Evolutionary conservation across 1,140 invertebrate species (phyloP), one percentile per base, ranked within the genome.

Genomic region (Drosophila watanabei): DNA sequence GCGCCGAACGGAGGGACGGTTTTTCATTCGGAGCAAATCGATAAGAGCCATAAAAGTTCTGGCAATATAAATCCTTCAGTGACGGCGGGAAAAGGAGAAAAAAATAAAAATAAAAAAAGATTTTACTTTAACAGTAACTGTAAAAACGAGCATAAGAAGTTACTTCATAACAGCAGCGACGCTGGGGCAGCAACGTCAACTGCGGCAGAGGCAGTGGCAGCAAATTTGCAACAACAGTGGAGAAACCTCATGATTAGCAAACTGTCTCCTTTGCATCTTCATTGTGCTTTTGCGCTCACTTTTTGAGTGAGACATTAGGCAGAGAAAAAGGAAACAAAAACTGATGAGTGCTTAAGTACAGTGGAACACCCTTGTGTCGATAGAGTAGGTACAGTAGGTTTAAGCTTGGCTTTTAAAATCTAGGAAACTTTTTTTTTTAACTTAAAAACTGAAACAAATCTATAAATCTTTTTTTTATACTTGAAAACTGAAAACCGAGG

Each of bases 21-120:
- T n/a, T n/a, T n/a, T n/a, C n/a, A n/a, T n/a, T n/a, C n/a, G n/a
- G 39, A 57, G 49, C 52, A 58, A 57, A 87, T 88, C 84, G 84
- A 88, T 83, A 84, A 70, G 46, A 71, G 62, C 73, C 78, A 75
- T 79, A 65, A 84, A 84, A 78, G 57, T 75, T 83, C 66, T 62
- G 64, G 61, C 54, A 79, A 73, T 80, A 83, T 66, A 88, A 76
- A 75, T 79, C 75, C 73, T 70, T 69, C n/a, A 18, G 20, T 16
- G 5, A 18, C 69, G 46, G 20, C 56, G 57, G 45, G 28, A 41
- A 54, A 35, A 11, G 46, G 30, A n/a, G n/a, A n/a, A 20, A 20
- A 52, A 33, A 13, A 33, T 10, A 39, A 6, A 7, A 56, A 37
- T 37, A n/a, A 35, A 39, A 59, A 49, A 49, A 35, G 43, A 62